Conservation (phyloP, 2,113 vertebrate genomes). For the zebrafish (Danio rerio) region DNA sequence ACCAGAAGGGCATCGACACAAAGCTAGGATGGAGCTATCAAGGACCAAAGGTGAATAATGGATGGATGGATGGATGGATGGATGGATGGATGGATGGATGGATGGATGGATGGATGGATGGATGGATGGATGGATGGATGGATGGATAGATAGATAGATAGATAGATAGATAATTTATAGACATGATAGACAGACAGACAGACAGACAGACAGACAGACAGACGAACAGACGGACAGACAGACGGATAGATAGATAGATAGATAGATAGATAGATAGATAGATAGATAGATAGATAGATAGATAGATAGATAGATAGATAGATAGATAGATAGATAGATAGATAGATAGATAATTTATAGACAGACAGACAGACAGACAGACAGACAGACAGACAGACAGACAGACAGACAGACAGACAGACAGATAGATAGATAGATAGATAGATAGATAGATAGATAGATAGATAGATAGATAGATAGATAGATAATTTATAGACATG, state of each 20-base stretch:
- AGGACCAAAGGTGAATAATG: constrained; percentile 74
- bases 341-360: too few relatives aligned
- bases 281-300: too few relatives aligned
- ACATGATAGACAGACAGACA: neutral
- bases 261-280: too few relatives aligned
- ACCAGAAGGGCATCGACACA: constrained; percentile 74
- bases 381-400: neutral
- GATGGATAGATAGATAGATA: neutral
- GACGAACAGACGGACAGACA: neutral
- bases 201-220: neutral
- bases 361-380: too few relatives aligned
- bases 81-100: too few relatives aligned
- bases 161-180: neutral
- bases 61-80: neutral
- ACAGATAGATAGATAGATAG: too few relatives aligned
- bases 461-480: too few relatives aligned
- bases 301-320: too few relatives aligned
- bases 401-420: neutral
- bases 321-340: too few relatives aligned
- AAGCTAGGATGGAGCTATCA: constrained; percentile 80
- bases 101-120: neutral
- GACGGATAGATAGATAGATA: neutral
- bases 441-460: too few relatives aligned
- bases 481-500: too few relatives aligned
- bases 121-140: neutral